phyloP scores from a whole-genome alignment of 2,888 invertebrate genomes.

The Leptura quadrifasciata region DNA sequence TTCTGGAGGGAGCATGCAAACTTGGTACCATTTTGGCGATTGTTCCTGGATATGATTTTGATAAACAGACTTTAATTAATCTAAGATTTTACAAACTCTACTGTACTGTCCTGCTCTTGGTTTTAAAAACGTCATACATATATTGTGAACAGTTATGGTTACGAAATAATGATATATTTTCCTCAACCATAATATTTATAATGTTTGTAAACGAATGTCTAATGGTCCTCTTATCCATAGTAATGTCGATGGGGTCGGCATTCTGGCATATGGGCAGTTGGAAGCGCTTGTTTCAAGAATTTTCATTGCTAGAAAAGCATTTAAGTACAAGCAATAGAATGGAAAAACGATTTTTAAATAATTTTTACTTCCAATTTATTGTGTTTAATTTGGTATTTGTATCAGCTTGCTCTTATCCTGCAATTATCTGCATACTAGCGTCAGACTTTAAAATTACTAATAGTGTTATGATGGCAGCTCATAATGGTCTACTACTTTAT shows the following conservation, averaged over 20 bases:
- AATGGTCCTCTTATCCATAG: neutral
- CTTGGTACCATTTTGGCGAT: constrained; percentile 1
- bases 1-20: neutral
- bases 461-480: neutral
- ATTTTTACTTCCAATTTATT: neutral
- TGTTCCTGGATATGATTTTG: constrained; percentile 13
- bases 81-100: neutral
- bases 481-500: neutral
- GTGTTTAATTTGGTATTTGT: neutral
- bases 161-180: neutral
- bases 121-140: no score
- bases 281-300: neutral
- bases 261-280: neutral
- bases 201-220: neutral
- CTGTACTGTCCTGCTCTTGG: neutral
- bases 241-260: neutral
- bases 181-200: neutral
- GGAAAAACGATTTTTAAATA: neutral
- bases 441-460: neutral
- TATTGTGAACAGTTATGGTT: neutral
- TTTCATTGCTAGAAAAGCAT: neutral
- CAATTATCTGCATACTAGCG: neutral
- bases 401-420: neutral
- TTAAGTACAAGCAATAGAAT: neutral
- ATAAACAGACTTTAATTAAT: neutral